Evolutionary conservation across 2,888 invertebrate species (phyloP).

Genomic region (Tenthredo mesomela): DNA sequence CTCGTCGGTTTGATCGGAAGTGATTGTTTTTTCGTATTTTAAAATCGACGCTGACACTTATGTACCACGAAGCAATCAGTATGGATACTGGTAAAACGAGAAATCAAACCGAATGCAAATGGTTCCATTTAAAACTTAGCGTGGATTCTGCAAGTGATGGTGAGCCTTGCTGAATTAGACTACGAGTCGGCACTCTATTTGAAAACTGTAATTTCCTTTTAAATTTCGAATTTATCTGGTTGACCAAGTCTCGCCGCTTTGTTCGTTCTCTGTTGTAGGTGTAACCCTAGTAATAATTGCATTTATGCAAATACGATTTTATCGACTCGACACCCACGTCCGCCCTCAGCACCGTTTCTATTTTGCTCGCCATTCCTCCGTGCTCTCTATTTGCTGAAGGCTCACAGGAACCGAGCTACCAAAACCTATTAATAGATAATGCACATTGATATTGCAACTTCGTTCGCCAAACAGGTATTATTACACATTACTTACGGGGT

Average conservation of each 20-base stretch:
- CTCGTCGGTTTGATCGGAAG: not conserved
- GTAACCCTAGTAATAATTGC: conserved; percentile 53
- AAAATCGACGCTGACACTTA: not conserved
- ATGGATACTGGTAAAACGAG: conserved; percentile 6
- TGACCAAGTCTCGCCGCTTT: not conserved
- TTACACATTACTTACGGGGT: no score
- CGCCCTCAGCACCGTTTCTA: not conserved
- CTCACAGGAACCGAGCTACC: not conserved
- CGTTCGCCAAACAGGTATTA: not conserved
- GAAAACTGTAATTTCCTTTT: conserved; percentile 35
- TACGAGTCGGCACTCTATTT: conserved; percentile 15
- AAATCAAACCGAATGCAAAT: conserved; percentile 47
- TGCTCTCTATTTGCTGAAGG: not conserved
- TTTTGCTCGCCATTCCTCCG: not conserved
- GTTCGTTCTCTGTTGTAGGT: not conserved
- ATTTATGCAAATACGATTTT: conserved; percentile 62
- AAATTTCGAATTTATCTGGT: conserved; percentile 44
- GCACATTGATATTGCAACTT: conserved; percentile 1
- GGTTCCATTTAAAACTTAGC: conserved; percentile 40
- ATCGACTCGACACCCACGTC: conserved; percentile 50
- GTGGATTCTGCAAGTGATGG: not conserved
- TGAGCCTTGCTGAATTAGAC: not conserved
- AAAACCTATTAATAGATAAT: not conserved
- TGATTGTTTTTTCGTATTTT: not conserved
- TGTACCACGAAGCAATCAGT: not conserved